Evolutionary conservation across 2,797 vertebrate genomes (phyloP).

Genomic region (Acrossocheilus fasciatus): DNA sequence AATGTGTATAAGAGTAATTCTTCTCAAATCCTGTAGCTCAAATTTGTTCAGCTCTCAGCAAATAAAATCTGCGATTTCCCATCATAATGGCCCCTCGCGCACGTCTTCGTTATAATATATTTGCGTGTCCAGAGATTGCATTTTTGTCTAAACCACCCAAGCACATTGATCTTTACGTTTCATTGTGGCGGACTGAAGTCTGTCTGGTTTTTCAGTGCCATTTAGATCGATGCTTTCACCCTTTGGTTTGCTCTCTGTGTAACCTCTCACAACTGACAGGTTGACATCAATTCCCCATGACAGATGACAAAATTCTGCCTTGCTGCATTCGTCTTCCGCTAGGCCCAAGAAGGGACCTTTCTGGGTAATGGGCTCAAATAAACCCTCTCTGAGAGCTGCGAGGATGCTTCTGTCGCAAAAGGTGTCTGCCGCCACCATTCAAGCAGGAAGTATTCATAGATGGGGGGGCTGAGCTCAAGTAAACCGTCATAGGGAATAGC

Average conservation of each 20-base stretch:
- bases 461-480: constrained; percentile 35
- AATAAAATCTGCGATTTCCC: constrained; percentile 6
- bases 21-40: constrained; percentile 9
- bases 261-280: constrained; percentile 58
- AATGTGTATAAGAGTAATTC: constrained; percentile 48
- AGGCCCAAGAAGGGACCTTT: constrained; percentile 51
- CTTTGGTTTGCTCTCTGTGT: constrained; percentile 56
- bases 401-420: constrained; percentile 45
- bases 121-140: neutral
- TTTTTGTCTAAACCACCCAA: constrained; percentile 3
- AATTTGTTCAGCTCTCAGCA: constrained; percentile 17
- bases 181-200: constrained; percentile 26
- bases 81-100: neutral
- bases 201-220: neutral
- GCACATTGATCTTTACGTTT: constrained; percentile 31
- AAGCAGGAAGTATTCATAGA: constrained; percentile 53
- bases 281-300: constrained; percentile 64
- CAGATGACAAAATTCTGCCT: constrained; percentile 65
- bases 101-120: neutral
- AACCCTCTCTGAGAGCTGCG: constrained; percentile 53
- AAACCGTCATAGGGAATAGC: constrained; percentile 48
- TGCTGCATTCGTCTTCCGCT: constrained; percentile 50
- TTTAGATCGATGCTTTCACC: constrained; percentile 58
- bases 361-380: constrained; percentile 60
- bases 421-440: constrained; percentile 52